Base-by-base conservation (phyloP, 1,140 invertebrate species). In the Pachypsylla venusta region DNA sequence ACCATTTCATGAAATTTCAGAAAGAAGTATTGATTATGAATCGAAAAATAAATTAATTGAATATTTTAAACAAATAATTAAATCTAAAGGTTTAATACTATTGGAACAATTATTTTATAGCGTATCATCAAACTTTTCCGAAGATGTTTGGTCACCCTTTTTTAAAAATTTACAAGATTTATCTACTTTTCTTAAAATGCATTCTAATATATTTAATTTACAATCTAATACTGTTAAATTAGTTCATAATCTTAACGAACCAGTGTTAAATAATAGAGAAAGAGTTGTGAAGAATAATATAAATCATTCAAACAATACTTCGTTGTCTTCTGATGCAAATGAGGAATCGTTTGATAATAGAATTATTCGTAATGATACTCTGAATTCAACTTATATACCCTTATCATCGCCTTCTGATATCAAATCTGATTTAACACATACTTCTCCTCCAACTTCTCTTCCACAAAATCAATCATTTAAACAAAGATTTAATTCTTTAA, bases 131-230 rank as follows among this genome's bases (percentile, higher is more conserved):
- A 81, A 82, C 63, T 83, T 90, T 65, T 80, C 84, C 14, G 79
- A 85, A 68, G 82, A 83, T 61, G 79, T 81, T 61, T 89, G 85
- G 81, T 79, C 82, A 64, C 79, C 82, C 62, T 82, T 91, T 72
- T 92, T 93, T 64, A 90, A 91, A 70, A 90, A 84, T 5, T 78
- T 85, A 1, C 83, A 84, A 53, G 91, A 94, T 73, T 73, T 94
- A 48, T 81, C 80, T 35, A 89, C 87, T 20, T 93, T 94, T 68
- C 73, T 94, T 2, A 87, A 89, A 71, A 82, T 95, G 74, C 89
- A 91, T 68, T 85, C 88, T 7, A 85, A 93, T 70, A 82, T 85
- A 63, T 93, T 93, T 71, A 84, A 89, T 67, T 87, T 93, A 28
- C 89, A 93, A 70, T 80, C 85, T 42, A 92, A 93, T 74, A 75